Evolutionary conservation across 1,140 invertebrate genomes (phyloP).

Genomic region (Drosophila micromelanica): DNA sequence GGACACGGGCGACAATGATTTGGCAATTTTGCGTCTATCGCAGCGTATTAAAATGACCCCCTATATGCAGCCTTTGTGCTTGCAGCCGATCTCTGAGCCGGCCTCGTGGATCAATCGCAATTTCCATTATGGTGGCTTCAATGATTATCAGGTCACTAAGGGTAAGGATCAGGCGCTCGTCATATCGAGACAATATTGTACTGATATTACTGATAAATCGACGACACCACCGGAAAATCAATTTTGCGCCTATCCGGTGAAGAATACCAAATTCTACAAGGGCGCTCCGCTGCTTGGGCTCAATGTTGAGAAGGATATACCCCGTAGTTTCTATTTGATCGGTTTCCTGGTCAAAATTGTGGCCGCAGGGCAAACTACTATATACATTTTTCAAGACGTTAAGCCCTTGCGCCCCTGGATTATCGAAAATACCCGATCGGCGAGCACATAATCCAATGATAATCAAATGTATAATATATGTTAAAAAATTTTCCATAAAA

Average conservation of each 20-base stretch:
- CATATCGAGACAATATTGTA: constrained; percentile 47
- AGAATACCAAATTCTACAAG: constrained; percentile 42
- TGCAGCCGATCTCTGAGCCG: constrained; percentile 34
- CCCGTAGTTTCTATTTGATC: constrained; percentile 55
- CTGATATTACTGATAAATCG: constrained; percentile 3
- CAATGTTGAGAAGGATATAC: constrained; percentile 44
- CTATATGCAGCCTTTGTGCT: constrained; percentile 57
- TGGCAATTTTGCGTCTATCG: constrained; percentile 49
- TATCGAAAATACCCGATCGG: constrained; percentile 26
- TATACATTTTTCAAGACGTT: constrained; percentile 54
- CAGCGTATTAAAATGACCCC: constrained; percentile 32
- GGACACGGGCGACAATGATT: constrained; percentile 54
- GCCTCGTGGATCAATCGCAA: constrained; percentile 47
- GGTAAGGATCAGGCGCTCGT: constrained; percentile 47
- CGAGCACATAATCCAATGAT: not conserved
- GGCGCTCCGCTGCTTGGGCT: constrained; percentile 51
- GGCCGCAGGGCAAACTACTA: constrained; percentile 2
- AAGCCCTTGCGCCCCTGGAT: constrained; percentile 48
- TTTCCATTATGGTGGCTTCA: constrained; percentile 57
- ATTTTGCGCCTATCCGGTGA: constrained; percentile 50
- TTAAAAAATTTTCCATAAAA: not conserved
- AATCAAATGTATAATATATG: constrained; percentile 2
- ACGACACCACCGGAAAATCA: constrained; percentile 49
- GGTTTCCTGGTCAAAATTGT: constrained; percentile 35
- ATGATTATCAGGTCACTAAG: not conserved